Base-by-base conservation (phyloP, 2,113 vertebrate genomes). In the Corynorhinus townsendii region DNA sequence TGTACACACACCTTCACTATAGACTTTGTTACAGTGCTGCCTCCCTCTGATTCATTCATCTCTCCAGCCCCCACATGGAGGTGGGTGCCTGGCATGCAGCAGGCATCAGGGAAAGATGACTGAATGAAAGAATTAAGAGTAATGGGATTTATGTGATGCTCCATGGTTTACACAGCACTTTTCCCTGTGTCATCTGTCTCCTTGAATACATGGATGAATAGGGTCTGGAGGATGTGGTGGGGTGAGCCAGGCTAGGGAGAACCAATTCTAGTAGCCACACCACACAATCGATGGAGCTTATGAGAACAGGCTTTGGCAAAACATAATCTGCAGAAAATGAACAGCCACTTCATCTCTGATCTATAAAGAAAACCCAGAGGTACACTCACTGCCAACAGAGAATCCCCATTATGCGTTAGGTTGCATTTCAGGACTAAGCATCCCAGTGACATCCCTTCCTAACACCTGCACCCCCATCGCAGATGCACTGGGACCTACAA, bases 321-420 rank as follows among this genome's bases (percentile, higher is more conserved):
- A 85, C 0, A n/a, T 24, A 62, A 75, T 35, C 47, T 11, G 62
- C 54, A 89, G 86, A 68, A 89, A 86, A 38, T 33, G 69, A 91
- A 89, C 9, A 95, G 91, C 66, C 93, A 87, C 54, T 92, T 92
- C 85, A 43, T 79, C 35, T 33, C 24, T 33, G 35, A 47, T 81
- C 90, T 19, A 77, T 82, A 86, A 62, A 35, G 86, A 43, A 89
- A 93, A 64, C 52, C 79, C 76, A 59, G 80, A 47, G 35, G 43
- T 9, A 24, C 1, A 2, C 35, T 43, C 35, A 7, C 54, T 88
- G 81, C 93, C 68, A 81, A 40, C 0, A 7, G 0, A 43, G 30
- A 79, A 35, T 5, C 0, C 8, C 47, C 89, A 56, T 24, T 33
- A 79, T 2, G 64, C 33, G 40, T 11, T 45, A 7, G 12, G 66